These are phyloP conservation scores for Siniperca undulata DNA, from an alignment of 2,797 vertebrate species.

Conservation along the genomic window DNA sequence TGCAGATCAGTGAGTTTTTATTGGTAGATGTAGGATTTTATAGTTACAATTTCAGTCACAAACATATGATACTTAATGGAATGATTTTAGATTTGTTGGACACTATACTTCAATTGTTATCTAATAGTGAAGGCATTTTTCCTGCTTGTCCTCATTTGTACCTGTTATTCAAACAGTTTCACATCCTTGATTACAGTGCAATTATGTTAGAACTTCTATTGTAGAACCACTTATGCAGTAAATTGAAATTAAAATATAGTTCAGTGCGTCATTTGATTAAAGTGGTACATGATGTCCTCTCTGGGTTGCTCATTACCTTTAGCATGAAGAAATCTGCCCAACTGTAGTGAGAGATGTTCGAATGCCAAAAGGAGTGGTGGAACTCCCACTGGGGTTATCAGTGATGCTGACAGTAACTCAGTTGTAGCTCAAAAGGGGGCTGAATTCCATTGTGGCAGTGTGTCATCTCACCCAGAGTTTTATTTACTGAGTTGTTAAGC, in stretches of 20 bases:
- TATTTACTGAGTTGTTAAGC: conserved; percentile 81
- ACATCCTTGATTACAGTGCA: conserved; percentile 27
- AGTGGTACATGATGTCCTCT: conserved; percentile 19
- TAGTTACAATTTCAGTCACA: neutral
- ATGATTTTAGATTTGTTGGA: neutral
- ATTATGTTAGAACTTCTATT: conserved; percentile 6
- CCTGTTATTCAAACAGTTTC: conserved; percentile 21
- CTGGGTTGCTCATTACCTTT: conserved; percentile 37
- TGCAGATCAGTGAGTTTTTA: neutral
- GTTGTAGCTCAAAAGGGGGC: conserved; percentile 51
- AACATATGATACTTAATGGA: neutral
- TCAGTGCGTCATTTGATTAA: conserved; percentile 46
- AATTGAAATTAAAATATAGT: conserved; percentile 45
- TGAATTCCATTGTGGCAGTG: conserved; percentile 71
- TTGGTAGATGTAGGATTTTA: neutral
- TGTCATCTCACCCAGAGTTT: conserved; percentile 65
- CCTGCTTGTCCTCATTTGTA: conserved; percentile 4
- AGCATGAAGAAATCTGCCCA: conserved; percentile 25
- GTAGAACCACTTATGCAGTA: conserved; percentile 34
- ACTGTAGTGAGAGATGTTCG: conserved; percentile 26
- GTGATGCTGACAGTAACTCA: conserved; percentile 63
- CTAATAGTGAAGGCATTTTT: neutral
- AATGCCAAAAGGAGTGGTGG: conserved; percentile 31
- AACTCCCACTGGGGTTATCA: conserved; percentile 61
- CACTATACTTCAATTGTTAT: neutral